Conservation (phyloP, 2,113 vertebrate species). For the Sakesphorus luctuosus region DNA sequence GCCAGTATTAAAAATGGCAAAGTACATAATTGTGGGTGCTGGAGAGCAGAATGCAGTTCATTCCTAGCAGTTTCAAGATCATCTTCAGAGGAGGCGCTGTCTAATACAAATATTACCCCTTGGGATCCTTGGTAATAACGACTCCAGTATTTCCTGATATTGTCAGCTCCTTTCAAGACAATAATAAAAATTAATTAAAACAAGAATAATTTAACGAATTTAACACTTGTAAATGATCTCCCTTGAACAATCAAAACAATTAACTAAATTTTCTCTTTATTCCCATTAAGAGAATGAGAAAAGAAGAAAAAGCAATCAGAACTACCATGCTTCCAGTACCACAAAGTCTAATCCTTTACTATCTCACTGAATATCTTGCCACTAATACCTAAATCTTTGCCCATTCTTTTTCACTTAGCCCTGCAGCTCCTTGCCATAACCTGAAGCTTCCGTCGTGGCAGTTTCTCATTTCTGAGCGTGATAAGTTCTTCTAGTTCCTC, state of each 20-base stretch:
- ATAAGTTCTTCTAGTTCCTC: neutral
- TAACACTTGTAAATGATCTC: neutral
- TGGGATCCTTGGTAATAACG: conserved; percentile 99
- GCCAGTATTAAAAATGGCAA: conserved; percentile 98
- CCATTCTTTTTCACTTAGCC: neutral
- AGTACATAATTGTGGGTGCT: conserved; percentile 97
- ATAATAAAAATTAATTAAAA: conserved; percentile 50
- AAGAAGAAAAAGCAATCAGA: neutral
- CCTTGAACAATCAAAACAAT: neutral
- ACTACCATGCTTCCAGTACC: neutral
- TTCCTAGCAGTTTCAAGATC: conserved; percentile 93
- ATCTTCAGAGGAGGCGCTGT: conserved; percentile 94
- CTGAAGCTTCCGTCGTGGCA: neutral
- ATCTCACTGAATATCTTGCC: neutral
- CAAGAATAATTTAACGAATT: neutral
- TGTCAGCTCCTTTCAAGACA: conserved; percentile 87
- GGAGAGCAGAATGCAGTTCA: conserved; percentile 94
- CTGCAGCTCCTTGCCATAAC: neutral
- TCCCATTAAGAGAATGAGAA: neutral
- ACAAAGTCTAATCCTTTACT: neutral
- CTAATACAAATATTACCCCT: conserved; percentile 95
- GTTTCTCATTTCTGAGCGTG: neutral
- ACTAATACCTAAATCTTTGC: neutral
- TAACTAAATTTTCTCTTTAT: neutral
- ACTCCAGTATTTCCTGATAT: conserved; percentile 98